A percentile compares a stretch with the other conserved stretches of the same genome.
Conservation (phyloP, 2,113 vertebrate species). For the Clarias macrocephalus region DNA sequence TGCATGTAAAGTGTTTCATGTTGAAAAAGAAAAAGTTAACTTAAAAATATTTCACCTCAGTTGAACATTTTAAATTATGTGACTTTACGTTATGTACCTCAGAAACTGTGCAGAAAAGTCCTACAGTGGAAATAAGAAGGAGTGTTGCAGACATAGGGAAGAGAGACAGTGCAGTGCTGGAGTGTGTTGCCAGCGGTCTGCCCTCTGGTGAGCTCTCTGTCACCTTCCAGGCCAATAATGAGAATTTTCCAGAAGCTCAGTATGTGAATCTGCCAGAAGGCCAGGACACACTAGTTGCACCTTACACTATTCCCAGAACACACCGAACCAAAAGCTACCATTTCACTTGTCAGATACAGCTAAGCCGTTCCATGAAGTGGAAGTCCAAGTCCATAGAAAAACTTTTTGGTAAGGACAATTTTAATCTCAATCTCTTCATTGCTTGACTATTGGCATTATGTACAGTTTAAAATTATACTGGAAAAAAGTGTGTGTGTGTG, state of each 20-base stretch:
- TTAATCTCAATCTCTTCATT: background rate
- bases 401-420: slow-evolving; percentile 48
- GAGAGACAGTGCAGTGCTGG: slow-evolving; percentile 46
- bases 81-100: background rate
- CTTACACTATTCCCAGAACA: slow-evolving; percentile 25
- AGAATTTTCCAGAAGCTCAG: background rate
- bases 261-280: slow-evolving; percentile 52
- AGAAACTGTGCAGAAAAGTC: slow-evolving; percentile 44
- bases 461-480: background rate
- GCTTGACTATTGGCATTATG: background rate
- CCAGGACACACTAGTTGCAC: slow-evolving; percentile 43
- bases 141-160: slow-evolving; percentile 49
- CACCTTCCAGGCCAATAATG: slow-evolving; percentile 48
- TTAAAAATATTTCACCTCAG: background rate
- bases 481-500: background rate
- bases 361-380: background rate
- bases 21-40: background rate
- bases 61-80: background rate
- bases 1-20: too few relatives aligned
- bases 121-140: slow-evolving; percentile 64
- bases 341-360: slow-evolving; percentile 46
- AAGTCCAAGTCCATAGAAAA: slow-evolving; percentile 11
- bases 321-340: background rate
- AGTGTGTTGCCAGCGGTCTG: slow-evolving; percentile 58
- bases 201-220: slow-evolving; percentile 56